These are phyloP conservation scores for Bruchidius siliquastri DNA, from an alignment of 2,888 invertebrate species.

Conservation along the genomic window DNA sequence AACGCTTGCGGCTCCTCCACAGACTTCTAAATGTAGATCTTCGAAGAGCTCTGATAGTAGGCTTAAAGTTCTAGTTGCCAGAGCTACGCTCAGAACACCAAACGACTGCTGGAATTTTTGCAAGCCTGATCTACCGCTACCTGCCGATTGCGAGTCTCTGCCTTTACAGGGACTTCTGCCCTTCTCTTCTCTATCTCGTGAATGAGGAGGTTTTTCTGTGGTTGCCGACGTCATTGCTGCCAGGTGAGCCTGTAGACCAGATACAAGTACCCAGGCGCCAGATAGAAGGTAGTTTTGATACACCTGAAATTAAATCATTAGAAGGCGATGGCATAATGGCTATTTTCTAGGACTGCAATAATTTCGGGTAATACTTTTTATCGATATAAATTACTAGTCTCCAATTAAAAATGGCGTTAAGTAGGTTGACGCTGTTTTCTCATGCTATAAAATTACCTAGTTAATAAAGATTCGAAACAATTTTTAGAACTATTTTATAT, in stretches of 20 bases:
- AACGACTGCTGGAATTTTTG: conserved; percentile 82
- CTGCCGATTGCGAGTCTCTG: conserved; percentile 51
- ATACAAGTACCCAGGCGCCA: conserved; percentile 82
- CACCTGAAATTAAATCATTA: conserved; percentile 55
- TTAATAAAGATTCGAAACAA: no score
- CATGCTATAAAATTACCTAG: no score
- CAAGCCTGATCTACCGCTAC: conserved; percentile 55
- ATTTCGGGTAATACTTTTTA: no score
- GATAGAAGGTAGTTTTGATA: conserved; percentile 87
- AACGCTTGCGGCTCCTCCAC: conserved; percentile 41
- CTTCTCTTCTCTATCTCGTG: conserved; percentile 52
- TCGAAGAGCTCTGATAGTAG: conserved; percentile 69
- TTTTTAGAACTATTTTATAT: no score
- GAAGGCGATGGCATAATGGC: no score
- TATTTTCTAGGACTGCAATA: no score
- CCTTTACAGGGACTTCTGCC: conserved; percentile 58
- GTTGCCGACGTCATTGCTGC: conserved; percentile 55
- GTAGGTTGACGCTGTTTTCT: no score
- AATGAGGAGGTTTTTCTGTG: conserved; percentile 39
- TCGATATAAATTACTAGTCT: no score
- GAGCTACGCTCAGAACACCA: conserved; percentile 83
- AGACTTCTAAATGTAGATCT: conserved; percentile 71
- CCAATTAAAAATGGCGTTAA: no score
- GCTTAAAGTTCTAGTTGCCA: conserved; percentile 79
- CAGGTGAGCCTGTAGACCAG: conserved; percentile 80